phyloP scores from a whole-genome alignment of 2,113 vertebrate species.

The human region DNA sequence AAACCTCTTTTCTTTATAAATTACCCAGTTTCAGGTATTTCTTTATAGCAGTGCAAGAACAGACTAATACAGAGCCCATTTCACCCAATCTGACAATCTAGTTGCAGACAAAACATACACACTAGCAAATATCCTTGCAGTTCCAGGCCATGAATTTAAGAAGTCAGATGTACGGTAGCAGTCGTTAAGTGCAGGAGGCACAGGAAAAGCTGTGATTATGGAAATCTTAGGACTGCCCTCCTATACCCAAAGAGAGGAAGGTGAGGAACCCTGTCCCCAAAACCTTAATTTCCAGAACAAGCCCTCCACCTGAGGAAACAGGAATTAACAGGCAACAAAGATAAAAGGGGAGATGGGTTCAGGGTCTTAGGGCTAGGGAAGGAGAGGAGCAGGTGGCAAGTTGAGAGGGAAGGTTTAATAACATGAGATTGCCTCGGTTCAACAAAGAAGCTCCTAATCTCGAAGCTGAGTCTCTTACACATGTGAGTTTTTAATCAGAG shows the following conservation, averaged over 20 bases:
- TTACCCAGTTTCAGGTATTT: no score
- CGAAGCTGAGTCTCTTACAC: slow-evolving; percentile 69
- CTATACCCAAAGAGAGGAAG: background rate
- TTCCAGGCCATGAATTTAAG: background rate
- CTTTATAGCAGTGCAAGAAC: no score
- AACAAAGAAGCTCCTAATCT: slow-evolving; percentile 83
- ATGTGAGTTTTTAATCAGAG: slow-evolving; percentile 80
- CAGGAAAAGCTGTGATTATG: background rate
- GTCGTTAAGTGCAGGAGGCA: background rate
- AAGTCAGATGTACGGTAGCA: background rate
- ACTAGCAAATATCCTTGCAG: background rate
- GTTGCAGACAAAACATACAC: background rate
- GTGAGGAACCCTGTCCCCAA: background rate
- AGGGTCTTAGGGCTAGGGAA: slow-evolving; percentile 72
- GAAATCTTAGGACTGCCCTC: background rate
- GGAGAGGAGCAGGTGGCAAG: slow-evolving; percentile 80
- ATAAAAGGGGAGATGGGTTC: slow-evolving; percentile 72
- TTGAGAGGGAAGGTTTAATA: slow-evolving; percentile 80
- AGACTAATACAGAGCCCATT: background rate
- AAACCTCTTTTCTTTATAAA: no score
- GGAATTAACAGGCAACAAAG: slow-evolving; percentile 79
- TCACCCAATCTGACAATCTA: background rate
- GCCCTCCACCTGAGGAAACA: slow-evolving; percentile 66
- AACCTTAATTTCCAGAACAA: slow-evolving; percentile 62
- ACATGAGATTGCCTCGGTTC: slow-evolving; percentile 76